Base-by-base conservation (phyloP, 2,113 vertebrate species). In the Thamnaconus septentrionalis region DNA sequence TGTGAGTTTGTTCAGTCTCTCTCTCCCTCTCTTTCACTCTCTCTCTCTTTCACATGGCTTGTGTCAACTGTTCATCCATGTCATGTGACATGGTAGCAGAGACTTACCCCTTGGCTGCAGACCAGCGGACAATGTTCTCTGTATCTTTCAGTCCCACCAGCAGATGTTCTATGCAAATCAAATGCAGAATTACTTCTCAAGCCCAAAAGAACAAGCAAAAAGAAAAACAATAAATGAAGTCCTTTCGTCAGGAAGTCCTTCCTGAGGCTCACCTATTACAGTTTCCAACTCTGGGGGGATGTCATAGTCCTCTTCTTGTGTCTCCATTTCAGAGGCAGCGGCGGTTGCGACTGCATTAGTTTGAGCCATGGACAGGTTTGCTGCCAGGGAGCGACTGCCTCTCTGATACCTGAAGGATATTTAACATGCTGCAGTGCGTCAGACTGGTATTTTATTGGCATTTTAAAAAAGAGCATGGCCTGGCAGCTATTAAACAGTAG, bases 111-210 rank as follows among this genome's bases (percentile, higher is more conserved):
- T 99, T 98, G 63, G 96, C 97, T 42, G 96, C 95, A 85, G 97
- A 98, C 97, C 97, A 98, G 56, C 97, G 93, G 55, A 99, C 97
- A 1, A 98, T 90, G 0, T 95, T 97, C 82, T 99, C 95, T 75
- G 94, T 96, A 90, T 99, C 97, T 83, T 98, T 99, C 81, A 99
- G 83, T 49, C 95, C 97, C 47, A 93, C 81, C 85, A 99, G 79
- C 56, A 98, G 90, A 85, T 96, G 91, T 66, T 97, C 97, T 99
- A 90, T 41, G 87, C 85, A 87, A 85, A 87, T 31, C 11, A 42
- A 63, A 50, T 8, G 1, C 3, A 18, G 3, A 41, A 0, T 0
- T 7, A 40, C 1, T 41, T 31, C 18, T 31, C 18, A 31, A 31
- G 18, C 18, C 18, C 18, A 4, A 10, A 43, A 41, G 43, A 1